These are phyloP conservation scores for Crocidura indochinensis DNA, from an alignment of 2,797 vertebrate species.

Conservation along the genomic window DNA sequence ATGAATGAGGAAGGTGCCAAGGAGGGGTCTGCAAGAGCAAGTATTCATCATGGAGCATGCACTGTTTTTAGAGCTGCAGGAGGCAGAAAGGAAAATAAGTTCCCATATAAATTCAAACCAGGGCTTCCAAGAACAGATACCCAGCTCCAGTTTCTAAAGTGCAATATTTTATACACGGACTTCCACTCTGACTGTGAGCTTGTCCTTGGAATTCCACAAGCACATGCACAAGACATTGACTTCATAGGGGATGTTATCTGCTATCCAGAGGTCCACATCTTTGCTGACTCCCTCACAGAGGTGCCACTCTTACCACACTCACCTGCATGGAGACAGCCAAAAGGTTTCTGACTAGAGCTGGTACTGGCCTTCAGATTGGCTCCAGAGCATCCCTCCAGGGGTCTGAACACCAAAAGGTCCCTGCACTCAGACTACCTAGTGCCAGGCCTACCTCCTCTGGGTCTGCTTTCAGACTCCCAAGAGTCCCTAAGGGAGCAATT, in stretches of 20 bases:
- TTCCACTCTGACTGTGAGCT: background rate
- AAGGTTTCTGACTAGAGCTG: background rate
- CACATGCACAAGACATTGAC: background rate
- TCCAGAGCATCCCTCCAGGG: background rate
- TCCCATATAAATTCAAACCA: background rate
- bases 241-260: background rate
- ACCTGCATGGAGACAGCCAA: background rate
- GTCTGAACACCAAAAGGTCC: background rate
- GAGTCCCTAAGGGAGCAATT: constrained; percentile 18
- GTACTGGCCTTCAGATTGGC: background rate
- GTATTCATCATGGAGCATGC: background rate
- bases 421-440: background rate
- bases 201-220: background rate
- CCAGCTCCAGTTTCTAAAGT: background rate
- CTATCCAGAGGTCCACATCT: background rate
- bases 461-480: background rate
- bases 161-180: background rate
- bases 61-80: background rate
- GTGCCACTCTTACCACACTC: background rate
- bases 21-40: background rate
- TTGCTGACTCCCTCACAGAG: background rate
- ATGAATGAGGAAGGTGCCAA: background rate
- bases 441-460: background rate
- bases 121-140: background rate
- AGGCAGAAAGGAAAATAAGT: constrained; percentile 26